Evolutionary conservation across 2,888 invertebrate genomes (phyloP).

Genomic region (Liposcelis brunnea): DNA sequence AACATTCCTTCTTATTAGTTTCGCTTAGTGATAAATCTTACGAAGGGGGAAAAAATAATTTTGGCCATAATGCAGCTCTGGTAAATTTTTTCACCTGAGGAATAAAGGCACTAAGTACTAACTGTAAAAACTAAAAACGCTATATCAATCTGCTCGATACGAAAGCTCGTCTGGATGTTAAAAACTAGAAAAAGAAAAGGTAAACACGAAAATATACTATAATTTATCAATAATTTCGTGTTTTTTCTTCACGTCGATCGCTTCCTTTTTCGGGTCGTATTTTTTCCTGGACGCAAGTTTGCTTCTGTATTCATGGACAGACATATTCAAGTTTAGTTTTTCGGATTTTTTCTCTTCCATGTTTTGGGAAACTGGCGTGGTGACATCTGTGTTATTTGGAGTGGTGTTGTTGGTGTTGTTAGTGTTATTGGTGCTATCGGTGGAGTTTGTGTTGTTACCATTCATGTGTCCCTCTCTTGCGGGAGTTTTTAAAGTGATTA

Average conservation of each 20-base stretch:
- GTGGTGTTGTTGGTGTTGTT: conserved; percentile 17
- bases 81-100: too few relatives aligned
- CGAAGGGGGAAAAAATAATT: too few relatives aligned
- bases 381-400: conserved; percentile 7
- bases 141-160: background rate
- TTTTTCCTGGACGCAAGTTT: conserved; percentile 72
- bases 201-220: conserved; percentile 28
- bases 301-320: conserved; percentile 81
- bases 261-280: conserved; percentile 77
- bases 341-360: conserved; percentile 23
- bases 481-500: conserved; percentile 15
- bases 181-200: background rate
- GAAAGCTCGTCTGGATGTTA: conserved; percentile 4
- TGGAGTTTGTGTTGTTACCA: conserved; percentile 9
- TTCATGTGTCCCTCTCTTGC: conserved; percentile 16
- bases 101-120: too few relatives aligned
- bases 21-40: too few relatives aligned
- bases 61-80: too few relatives aligned
- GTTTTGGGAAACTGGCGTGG: background rate
- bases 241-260: conserved; percentile 80
- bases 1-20: too few relatives aligned
- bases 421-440: conserved; percentile 15
- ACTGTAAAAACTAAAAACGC: too few relatives aligned
- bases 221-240: conserved; percentile 88
- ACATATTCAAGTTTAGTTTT: conserved; percentile 66